Evolutionary conservation across 2,888 invertebrate genomes (phyloP), one percentile per base, ranked within the genome.

Genomic region (Tachina fera): DNA sequence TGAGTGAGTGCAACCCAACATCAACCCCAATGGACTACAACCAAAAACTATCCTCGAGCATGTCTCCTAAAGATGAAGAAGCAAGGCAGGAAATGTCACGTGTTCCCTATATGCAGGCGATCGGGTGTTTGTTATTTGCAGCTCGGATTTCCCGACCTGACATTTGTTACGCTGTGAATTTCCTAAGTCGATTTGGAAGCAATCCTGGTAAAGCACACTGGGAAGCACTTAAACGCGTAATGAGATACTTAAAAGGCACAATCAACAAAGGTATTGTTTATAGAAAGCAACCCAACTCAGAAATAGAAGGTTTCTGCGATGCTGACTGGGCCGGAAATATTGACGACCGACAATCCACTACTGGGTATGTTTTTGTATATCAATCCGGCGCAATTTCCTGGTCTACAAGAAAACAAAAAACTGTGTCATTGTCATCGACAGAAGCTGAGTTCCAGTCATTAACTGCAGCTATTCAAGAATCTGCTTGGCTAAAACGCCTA

Each of bases 391-490:
- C 65, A 2, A 63, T 71, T 51, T 71, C 45, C 0, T 70, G 78
- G 78, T 31, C 51, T 4, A 74, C 67, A 11, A 65, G 19, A 5
- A 80, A 60, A 6, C 67, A 39, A 43, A 74, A 58, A 13, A 45
- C 19, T 1, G 22, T 13, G 6, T 3, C 45, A 22, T 19, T 63
- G 2, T 45, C 22, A 22, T 22, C 22, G 22, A 22, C 22, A 22
- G 22, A 22, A 22, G 22, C 22, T 3, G 22, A 22, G 19, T 14
- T 71, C 22, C 10, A 47, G 39, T 41, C 56, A 45, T 9, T 71
- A 71, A 78, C 67, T n/a, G 68, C 81, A 16, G 75, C 70, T 3
- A 85, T 85, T 16, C 82, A 85, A 19, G 84, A 84, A 49, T 74
- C 70, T n/a, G 56, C 65, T 14, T 84, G 76, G 22, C 22, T 22